These are phyloP conservation scores for Anas capensis DNA, from an alignment of 2,797 vertebrate species.

Conservation along the genomic window DNA sequence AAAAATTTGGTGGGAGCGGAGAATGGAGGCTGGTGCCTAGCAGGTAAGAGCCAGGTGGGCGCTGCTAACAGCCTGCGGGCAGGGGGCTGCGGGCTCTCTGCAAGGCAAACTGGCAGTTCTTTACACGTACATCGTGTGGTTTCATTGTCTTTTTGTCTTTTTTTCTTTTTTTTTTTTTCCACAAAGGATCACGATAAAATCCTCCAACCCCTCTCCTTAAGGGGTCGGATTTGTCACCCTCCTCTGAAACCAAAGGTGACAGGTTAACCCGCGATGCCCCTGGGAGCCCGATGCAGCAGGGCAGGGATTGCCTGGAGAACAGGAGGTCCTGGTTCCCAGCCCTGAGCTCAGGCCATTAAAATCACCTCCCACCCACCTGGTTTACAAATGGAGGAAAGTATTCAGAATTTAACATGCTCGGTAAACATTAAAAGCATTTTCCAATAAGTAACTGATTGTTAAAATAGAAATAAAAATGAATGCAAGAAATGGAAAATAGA, in stretches of 20 bases:
- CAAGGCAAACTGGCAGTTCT: neutral
- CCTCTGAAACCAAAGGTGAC: neutral
- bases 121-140: accelerated
- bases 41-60: neutral
- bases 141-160: neutral
- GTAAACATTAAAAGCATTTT: neutral
- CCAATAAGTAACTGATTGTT: conserved; percentile 10
- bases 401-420: neutral
- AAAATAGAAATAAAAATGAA: conserved; percentile 65
- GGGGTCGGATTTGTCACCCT: accelerated
- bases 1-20: neutral
- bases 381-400: neutral
- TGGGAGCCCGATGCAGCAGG: neutral
- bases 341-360: neutral
- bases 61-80: neutral
- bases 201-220: neutral
- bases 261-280: accelerated
- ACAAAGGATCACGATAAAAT: neutral
- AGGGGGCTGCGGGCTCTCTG: neutral
- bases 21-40: neutral
- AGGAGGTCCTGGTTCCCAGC: neutral
- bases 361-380: neutral
- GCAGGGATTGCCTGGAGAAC: neutral
- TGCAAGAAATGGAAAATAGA: conserved; percentile 67
- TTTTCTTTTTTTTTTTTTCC: too few species aligned